Evolutionary conservation across 1,140 invertebrate genomes (phyloP).

Genomic region (Stegodyphus mimosarum): DNA sequence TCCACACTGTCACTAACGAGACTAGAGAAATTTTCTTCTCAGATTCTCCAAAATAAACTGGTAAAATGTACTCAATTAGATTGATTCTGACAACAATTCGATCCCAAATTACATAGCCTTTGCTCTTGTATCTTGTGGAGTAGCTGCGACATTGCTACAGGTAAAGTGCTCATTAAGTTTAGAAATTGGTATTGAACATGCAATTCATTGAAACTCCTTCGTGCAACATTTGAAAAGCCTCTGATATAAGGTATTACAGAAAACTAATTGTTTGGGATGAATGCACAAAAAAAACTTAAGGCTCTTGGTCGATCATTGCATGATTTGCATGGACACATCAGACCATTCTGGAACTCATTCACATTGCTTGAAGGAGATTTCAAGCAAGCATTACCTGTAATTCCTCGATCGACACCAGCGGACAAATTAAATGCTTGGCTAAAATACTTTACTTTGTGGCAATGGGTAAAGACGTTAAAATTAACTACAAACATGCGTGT

Average conservation of each 20-base stretch:
- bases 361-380: slow-evolving; percentile 66
- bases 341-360: slow-evolving; percentile 25
- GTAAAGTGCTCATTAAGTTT: slow-evolving; percentile 60
- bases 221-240: slow-evolving; percentile 63
- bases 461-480: slow-evolving; percentile 57
- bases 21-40: not conserved
- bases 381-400: no score
- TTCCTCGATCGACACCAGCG: slow-evolving; percentile 56
- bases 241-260: slow-evolving; percentile 63
- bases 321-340: not conserved
- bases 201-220: slow-evolving; percentile 58
- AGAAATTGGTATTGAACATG: slow-evolving; percentile 63
- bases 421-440: slow-evolving; percentile 69
- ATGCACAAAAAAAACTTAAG: slow-evolving; percentile 67
- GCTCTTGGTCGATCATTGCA: slow-evolving; percentile 66
- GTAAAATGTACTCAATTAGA: slow-evolving; percentile 33
- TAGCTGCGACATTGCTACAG: slow-evolving; percentile 21
- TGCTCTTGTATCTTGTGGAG: not conserved
- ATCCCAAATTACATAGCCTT: slow-evolving; percentile 12
- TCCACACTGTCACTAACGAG: slow-evolving; percentile 5
- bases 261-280: slow-evolving; percentile 68
- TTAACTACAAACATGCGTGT: slow-evolving; percentile 63
- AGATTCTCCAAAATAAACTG: not conserved
- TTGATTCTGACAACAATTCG: slow-evolving; percentile 19
- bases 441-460: slow-evolving; percentile 65